A percentile compares a stretch with the other conserved stretches of the same genome.
Evolutionary conservation across 2,797 vertebrate genomes (phyloP).

Genomic region (Melanotaenia trifasciata): DNA sequence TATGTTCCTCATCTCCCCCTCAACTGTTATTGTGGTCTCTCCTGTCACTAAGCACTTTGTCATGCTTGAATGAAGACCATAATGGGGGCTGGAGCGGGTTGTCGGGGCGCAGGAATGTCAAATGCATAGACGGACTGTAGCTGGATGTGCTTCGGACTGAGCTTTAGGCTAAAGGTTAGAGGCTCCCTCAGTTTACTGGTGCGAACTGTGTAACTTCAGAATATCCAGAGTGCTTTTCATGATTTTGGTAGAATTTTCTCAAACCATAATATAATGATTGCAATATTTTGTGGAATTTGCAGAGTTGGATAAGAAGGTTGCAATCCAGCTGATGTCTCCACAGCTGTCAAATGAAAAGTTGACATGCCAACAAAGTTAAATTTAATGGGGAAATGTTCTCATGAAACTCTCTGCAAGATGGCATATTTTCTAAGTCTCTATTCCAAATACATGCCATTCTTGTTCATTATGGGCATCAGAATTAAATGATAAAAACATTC

Average conservation of each 20-base stretch:
- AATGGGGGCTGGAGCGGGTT: conserved; percentile 42
- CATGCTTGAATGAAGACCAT: conserved; percentile 63
- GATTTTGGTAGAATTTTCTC: not conserved
- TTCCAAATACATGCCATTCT: not conserved
- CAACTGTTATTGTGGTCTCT: conserved; percentile 64
- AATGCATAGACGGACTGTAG: conserved; percentile 59
- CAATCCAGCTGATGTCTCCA: not conserved
- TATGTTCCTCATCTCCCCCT: conserved; percentile 48
- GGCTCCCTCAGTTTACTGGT: conserved; percentile 8
- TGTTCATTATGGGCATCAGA: not conserved
- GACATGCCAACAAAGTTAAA: rapidly evolving
- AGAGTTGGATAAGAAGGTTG: not conserved
- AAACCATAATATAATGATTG: not conserved
- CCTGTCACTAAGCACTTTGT: conserved; percentile 78
- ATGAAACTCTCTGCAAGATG: not conserved
- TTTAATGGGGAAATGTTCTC: not conserved
- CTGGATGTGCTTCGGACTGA: conserved; percentile 31
- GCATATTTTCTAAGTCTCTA: not conserved
- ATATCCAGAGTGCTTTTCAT: not conserved
- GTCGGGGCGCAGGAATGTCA: conserved; percentile 72
- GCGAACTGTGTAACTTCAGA: not conserved
- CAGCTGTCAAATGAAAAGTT: not conserved
- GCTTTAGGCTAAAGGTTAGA: conserved; percentile 35
- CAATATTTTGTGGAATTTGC: not conserved
- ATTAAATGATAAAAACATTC: not conserved